A percentile compares a stretch with the other conserved stretches of the same genome.
phyloP scores from a whole-genome alignment of 2,888 invertebrate genomes.

The Chrysomela aeneicollis region DNA sequence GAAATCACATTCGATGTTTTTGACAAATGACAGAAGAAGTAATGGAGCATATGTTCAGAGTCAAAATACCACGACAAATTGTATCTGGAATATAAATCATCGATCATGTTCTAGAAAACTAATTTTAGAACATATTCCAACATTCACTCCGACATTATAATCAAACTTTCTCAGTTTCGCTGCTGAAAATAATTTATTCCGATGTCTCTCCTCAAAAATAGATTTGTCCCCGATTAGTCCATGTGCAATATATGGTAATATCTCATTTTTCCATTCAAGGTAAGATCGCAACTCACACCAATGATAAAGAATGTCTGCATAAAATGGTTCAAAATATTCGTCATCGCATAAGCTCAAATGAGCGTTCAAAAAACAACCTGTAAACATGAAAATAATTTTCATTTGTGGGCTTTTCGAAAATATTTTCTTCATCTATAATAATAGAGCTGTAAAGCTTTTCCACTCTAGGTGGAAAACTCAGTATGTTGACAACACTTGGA shows the following conservation, averaged over 20 bases:
- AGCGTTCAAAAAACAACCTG: no score
- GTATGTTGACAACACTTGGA: no score
- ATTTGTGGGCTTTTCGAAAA: no score
- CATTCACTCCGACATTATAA: conserved; percentile 36
- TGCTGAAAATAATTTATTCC: conserved; percentile 33
- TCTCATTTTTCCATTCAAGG: no score
- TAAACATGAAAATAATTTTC: no score
- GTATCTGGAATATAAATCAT: conserved; percentile 56
- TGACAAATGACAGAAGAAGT: background rate
- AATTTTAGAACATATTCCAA: conserved; percentile 48
- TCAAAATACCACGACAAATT: conserved; percentile 52
- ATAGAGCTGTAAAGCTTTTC: no score
- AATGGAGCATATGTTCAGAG: no score
- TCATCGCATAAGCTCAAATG: no score
- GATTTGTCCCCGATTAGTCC: conserved; percentile 26
- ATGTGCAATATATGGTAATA: background rate
- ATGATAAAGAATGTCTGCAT: no score
- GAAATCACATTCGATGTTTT: background rate
- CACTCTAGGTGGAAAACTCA: no score
- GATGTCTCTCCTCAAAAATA: conserved; percentile 31
- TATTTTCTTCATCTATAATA: no score
- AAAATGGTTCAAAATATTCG: no score
- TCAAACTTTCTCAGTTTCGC: conserved; percentile 20
- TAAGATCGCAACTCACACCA: background rate
- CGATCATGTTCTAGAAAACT: conserved; percentile 57